These are phyloP conservation scores for Salvelinus namaycush DNA, from an alignment of 2,113 vertebrate species.

Conservation along the genomic window DNA sequence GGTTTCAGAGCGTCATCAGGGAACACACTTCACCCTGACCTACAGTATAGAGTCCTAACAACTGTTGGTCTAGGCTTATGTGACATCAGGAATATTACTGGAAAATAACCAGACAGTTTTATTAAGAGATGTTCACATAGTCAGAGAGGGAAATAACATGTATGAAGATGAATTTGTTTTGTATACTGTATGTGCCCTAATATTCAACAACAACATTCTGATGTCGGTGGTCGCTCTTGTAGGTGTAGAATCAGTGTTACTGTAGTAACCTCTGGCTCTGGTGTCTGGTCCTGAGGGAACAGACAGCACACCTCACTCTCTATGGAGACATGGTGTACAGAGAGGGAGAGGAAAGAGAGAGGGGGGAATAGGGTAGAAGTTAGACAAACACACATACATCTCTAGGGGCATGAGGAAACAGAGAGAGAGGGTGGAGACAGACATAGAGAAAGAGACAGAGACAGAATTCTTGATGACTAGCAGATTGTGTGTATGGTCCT, in stretches of 20 bases:
- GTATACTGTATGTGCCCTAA: not conserved
- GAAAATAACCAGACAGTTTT: slow-evolving; percentile 58
- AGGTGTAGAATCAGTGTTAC: too few relatives aligned
- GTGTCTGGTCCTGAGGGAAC: too few relatives aligned
- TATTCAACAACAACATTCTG: not conserved
- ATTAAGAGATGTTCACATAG: slow-evolving; percentile 54
- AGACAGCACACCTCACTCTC: too few relatives aligned
- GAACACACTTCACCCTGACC: not conserved
- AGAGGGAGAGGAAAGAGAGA: too few relatives aligned
- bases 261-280: too few relatives aligned
- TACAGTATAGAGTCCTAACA: slow-evolving; percentile 11
- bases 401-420: slow-evolving; percentile 33
- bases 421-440: not conserved
- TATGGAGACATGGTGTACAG: too few relatives aligned
- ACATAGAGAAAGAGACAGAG: not conserved
- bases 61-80: slow-evolving; percentile 68
- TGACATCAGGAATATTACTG: slow-evolving; percentile 57
- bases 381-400: slow-evolving; percentile 1
- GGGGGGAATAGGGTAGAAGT: too few relatives aligned
- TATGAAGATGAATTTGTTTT: too few relatives aligned
- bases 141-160: not conserved
- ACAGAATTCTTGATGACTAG: slow-evolving; percentile 45
- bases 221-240: too few relatives aligned
- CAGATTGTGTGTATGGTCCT: slow-evolving; percentile 48
- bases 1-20: slow-evolving; percentile 23